phyloP scores from a whole-genome alignment of 2,888 invertebrate species.

The Latrodectus hesperus region DNA sequence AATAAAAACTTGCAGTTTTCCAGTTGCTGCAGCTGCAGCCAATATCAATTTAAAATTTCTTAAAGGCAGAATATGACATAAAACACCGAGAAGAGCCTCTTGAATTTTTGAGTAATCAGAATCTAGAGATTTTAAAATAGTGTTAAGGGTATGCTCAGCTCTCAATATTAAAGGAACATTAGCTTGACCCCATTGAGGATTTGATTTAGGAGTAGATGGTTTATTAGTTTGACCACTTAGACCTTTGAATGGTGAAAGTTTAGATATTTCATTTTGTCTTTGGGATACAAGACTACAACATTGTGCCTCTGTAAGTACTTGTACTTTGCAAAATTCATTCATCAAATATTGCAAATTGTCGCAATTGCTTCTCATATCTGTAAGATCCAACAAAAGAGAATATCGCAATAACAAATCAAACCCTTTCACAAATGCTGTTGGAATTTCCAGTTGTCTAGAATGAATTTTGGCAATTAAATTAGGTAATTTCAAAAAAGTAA shows the following conservation, averaged over 20 bases:
- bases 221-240: neutral
- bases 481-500: slow-evolving; percentile 89
- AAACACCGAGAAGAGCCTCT: slow-evolving; percentile 88
- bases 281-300: slow-evolving; percentile 82
- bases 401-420: slow-evolving; percentile 89
- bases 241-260: neutral
- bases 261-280: slow-evolving; percentile 75
- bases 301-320: slow-evolving; percentile 86
- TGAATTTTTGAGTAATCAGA: slow-evolving; percentile 91
- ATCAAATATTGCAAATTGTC: slow-evolving; percentile 89
- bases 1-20: slow-evolving; percentile 90
- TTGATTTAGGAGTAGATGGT: slow-evolving; percentile 55
- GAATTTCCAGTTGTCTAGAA: slow-evolving; percentile 38
- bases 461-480: slow-evolving; percentile 71
- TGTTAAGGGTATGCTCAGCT: slow-evolving; percentile 91
- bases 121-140: slow-evolving; percentile 91
- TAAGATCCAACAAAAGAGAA: slow-evolving; percentile 88
- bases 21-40: slow-evolving; percentile 93
- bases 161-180: slow-evolving; percentile 81
- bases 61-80: slow-evolving; percentile 91
- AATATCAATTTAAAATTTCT: slow-evolving; percentile 93
- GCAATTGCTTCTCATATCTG: slow-evolving; percentile 91
- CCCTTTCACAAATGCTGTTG: slow-evolving; percentile 85
- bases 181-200: slow-evolving; percentile 74
- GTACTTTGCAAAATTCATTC: slow-evolving; percentile 84